Base-by-base conservation (phyloP, 2,113 vertebrate species). In the Catharus bicknelli region DNA sequence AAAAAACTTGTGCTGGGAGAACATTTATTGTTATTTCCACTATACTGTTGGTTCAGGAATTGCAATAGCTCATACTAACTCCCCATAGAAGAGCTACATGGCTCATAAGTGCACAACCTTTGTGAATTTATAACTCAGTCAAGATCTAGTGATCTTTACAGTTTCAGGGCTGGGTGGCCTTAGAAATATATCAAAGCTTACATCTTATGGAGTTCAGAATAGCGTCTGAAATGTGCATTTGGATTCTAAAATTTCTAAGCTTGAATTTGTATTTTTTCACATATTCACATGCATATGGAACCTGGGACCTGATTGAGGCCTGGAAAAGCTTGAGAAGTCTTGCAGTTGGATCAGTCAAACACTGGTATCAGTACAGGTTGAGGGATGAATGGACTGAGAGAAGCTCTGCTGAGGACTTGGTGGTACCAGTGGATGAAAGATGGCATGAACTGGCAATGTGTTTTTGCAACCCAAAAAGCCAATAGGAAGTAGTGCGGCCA, bases 401-500 rank as follows among this genome's bases (percentile, higher is more conserved):
- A 6, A 51, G 11, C 8, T 3, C 17, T 59, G 6, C 1, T 1
- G 5, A 83, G 7, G 38, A 34, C 27, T 64, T n/a, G 32, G 5
- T 36, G 19, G 11, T 70, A 34, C 10, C 9, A 3, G 4, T 69
- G 11, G 18, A 17, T 18, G 15, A 55, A 59, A 64, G 83, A 20
- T 7, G 18, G 4, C 16, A 7, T 66, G 63, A 70, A 9, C 9
- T 6, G 3, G 3, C n/a, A 61, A 13, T 16, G 22, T 27, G 30
- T 0, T 2, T 40, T 62, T 3, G 1, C 59, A 78, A 4, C 4
- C 12, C 50, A 68, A 54, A 78, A 78, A 30, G 7, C 10, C 22
- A 68, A 6, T 25, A 38, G 21, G 36, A 75, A 70, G 42, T 3
- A 57, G 7, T 0, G 0, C n/a, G 16, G 5, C 23, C 32, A 83